phyloP scores from a whole-genome alignment of 2,797 vertebrate species.

The Oreortyx pictus region DNA sequence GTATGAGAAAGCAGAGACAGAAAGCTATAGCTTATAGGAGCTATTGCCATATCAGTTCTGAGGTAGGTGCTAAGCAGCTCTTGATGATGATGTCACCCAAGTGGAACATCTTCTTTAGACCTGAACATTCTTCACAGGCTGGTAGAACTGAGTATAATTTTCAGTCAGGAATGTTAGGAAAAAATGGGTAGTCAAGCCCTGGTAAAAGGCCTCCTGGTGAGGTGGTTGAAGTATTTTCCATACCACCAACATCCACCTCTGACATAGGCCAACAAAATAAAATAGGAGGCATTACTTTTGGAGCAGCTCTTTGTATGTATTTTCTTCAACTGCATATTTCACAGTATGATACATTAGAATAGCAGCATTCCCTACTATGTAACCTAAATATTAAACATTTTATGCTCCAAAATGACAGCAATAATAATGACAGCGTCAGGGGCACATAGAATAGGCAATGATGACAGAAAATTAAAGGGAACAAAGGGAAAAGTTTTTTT shows the following conservation, averaged over 20 bases:
- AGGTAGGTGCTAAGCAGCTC: slow-evolving; percentile 31
- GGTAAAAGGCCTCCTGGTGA: background rate
- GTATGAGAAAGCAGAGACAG: background rate
- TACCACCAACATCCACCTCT: no score
- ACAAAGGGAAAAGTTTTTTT: no score
- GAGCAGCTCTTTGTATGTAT: background rate
- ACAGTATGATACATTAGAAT: background rate
- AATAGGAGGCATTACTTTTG: background rate
- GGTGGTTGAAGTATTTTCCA: background rate
- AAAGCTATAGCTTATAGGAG: slow-evolving; percentile 28
- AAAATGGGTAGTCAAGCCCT: background rate
- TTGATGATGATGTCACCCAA: slow-evolving; percentile 27
- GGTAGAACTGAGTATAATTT: slow-evolving; percentile 4
- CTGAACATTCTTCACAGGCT: slow-evolving; percentile 45
- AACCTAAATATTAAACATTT: background rate
- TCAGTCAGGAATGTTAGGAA: background rate
- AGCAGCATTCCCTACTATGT: background rate
- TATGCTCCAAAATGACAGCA: background rate
- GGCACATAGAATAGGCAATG: no score
- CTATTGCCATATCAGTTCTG: slow-evolving; percentile 41
- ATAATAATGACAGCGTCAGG: background rate
- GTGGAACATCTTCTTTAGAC: slow-evolving; percentile 52
- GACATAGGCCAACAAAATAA: background rate
- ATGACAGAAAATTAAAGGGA: no score
- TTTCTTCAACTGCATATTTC: background rate